Evolutionary conservation across 2,113 vertebrate species (phyloP).

Genomic region (Ictidomys tridecemlineatus): DNA sequence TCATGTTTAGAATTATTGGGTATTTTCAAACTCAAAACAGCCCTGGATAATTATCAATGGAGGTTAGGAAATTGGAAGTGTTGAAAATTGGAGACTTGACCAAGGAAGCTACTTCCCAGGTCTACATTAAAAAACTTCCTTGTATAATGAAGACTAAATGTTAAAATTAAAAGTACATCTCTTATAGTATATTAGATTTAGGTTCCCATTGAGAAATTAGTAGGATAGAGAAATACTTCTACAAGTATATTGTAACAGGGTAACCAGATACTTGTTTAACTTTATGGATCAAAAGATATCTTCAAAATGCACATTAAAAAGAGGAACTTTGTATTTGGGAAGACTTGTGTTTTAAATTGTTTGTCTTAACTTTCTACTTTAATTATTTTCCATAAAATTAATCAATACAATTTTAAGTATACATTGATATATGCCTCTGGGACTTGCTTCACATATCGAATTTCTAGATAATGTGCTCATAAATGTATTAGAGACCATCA

Average conservation of each 20-base stretch:
- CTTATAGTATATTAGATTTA: neutral
- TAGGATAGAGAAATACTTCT: neutral
- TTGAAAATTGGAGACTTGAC: neutral
- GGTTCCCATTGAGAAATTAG: neutral
- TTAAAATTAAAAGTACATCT: neutral
- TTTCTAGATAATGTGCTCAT: neutral
- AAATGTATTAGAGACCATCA: neutral
- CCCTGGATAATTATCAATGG: neutral
- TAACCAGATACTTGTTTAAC: neutral
- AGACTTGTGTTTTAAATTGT: neutral
- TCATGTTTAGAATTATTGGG: neutral
- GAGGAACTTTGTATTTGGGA: neutral
- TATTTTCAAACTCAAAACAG: neutral
- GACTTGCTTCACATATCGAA: neutral
- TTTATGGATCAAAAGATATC: neutral
- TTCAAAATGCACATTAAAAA: neutral
- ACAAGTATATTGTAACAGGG: neutral
- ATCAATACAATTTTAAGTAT: neutral
- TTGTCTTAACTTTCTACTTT: neutral
- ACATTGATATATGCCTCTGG: neutral
- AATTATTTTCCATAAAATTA: conserved; percentile 10
- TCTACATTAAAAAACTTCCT: neutral
- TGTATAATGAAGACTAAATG: neutral
- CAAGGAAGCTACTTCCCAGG: neutral
- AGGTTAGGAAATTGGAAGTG: neutral